Percentiles rank a stretch among this genome's conserved stretches.
Conservation (phyloP, 2,888 invertebrate genomes). For the Campoplex nolae region DNA sequence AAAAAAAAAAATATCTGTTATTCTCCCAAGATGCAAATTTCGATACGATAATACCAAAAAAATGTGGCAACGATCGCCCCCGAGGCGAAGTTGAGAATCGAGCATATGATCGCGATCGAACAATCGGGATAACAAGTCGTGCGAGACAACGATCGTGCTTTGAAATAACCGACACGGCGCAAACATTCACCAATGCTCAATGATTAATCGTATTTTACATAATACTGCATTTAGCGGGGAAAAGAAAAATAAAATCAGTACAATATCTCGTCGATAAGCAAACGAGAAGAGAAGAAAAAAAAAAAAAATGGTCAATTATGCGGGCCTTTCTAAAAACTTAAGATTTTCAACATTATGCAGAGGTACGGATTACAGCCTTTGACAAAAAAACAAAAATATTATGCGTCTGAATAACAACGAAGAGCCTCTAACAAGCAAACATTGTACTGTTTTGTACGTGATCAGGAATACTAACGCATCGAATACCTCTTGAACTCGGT, state of each 20-base stretch:
- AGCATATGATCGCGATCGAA: constrained; percentile 3
- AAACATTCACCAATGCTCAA: constrained; percentile 9
- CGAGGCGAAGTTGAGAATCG: background rate
- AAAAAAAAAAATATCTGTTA: background rate
- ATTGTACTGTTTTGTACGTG: constrained; percentile 60
- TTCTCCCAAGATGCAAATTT: background rate
- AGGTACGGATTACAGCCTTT: constrained; percentile 45
- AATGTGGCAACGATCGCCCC: background rate
- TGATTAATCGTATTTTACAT: constrained; percentile 9
- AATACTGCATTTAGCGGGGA: constrained; percentile 9
- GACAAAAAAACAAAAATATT: constrained; percentile 58
- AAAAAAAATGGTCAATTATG: background rate
- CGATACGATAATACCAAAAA: background rate
- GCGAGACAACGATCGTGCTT: constrained; percentile 39
- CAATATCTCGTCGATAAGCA: constrained; percentile 9
- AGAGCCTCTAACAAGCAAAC: constrained; percentile 64
- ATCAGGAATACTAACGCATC: constrained; percentile 18
- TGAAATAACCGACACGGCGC: constrained; percentile 15
- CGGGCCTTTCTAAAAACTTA: constrained; percentile 25
- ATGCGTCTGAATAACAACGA: constrained; percentile 47
- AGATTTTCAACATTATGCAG: constrained; percentile 47
- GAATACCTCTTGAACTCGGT: background rate
- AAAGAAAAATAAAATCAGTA: constrained; percentile 34
- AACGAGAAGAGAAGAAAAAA: constrained; percentile 10
- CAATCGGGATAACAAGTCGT: background rate